Evolutionary conservation across 2,888 invertebrate genomes (phyloP).

Genomic region (Drosophila gaucha): DNA sequence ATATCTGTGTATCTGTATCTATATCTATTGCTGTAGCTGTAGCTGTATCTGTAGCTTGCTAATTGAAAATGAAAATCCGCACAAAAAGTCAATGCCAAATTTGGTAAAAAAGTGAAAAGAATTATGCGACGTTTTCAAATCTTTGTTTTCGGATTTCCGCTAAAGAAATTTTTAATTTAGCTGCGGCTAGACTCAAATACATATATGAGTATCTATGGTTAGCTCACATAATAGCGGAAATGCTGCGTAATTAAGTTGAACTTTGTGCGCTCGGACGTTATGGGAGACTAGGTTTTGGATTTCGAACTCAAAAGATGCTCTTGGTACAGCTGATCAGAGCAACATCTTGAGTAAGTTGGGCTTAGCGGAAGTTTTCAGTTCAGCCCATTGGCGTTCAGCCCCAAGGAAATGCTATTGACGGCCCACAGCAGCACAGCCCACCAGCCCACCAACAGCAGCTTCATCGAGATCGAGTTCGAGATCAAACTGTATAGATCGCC

Average conservation of each 20-base stretch:
- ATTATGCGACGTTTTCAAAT: conserved; percentile 61
- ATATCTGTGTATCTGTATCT: conserved; percentile 26
- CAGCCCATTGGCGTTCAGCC: conserved; percentile 1
- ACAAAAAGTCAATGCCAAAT: conserved; percentile 60
- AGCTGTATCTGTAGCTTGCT: conserved; percentile 33
- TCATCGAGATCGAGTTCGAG: conserved; percentile 29
- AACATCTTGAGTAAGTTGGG: neutral
- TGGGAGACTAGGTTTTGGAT: conserved; percentile 54
- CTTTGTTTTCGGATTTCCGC: conserved; percentile 67
- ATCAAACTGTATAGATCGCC: conserved; percentile 32
- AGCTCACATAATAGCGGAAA: conserved; percentile 48
- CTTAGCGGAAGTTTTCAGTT: conserved; percentile 20
- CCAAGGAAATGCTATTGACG: conserved; percentile 51
- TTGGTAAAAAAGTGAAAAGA: conserved; percentile 77
- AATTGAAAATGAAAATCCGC: conserved; percentile 65
- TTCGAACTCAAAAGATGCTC: conserved; percentile 1
- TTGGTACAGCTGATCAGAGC: conserved; percentile 6
- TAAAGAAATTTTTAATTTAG: conserved; percentile 65
- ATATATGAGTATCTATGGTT: conserved; percentile 1
- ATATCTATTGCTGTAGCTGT: conserved; percentile 27
- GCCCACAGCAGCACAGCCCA: conserved; percentile 33
- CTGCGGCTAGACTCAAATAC: conserved; percentile 9
- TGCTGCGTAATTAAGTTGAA: conserved; percentile 61
- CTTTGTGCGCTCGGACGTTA: conserved; percentile 48
- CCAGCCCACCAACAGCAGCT: conserved; percentile 23